Evolutionary conservation across 2,113 vertebrate genomes (phyloP).

Genomic region (Ammospiza caudacuta): DNA sequence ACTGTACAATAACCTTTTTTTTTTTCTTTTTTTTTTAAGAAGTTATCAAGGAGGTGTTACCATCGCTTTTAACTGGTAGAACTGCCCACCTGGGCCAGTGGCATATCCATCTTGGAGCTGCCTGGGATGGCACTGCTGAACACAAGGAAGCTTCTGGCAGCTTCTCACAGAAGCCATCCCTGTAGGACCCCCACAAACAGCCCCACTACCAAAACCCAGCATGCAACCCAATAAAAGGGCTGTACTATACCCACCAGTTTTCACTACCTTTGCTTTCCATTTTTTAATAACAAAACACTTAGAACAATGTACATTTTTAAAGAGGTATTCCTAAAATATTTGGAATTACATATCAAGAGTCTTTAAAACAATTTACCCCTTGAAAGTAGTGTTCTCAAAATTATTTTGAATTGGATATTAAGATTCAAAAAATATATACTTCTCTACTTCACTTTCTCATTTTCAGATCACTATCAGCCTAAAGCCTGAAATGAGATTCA

Average conservation of each 20-base stretch:
- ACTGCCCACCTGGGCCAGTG: neutral
- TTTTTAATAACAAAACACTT: neutral
- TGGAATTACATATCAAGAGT: neutral
- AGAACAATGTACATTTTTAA: neutral
- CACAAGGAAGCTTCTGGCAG: neutral
- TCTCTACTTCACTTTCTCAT: neutral
- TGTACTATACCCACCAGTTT: neutral
- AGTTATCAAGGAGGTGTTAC: neutral
- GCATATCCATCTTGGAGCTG: neutral
- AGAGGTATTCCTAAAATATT: neutral
- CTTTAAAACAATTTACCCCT: neutral
- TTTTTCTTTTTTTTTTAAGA: neutral
- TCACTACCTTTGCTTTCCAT: fast-evolving
- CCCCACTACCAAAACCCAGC: neutral
- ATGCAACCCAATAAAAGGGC: neutral
- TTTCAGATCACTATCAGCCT: neutral
- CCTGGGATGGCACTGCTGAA: neutral
- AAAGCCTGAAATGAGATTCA: neutral
- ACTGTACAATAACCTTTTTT: neutral
- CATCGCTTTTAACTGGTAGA: neutral
- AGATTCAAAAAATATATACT: neutral
- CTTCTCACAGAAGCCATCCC: neutral
- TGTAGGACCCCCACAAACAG: neutral
- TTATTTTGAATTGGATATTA: neutral
- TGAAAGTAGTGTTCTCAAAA: neutral